Conservation (phyloP, 2,797 vertebrate species). For the Kryptopterus vitreolus region DNA sequence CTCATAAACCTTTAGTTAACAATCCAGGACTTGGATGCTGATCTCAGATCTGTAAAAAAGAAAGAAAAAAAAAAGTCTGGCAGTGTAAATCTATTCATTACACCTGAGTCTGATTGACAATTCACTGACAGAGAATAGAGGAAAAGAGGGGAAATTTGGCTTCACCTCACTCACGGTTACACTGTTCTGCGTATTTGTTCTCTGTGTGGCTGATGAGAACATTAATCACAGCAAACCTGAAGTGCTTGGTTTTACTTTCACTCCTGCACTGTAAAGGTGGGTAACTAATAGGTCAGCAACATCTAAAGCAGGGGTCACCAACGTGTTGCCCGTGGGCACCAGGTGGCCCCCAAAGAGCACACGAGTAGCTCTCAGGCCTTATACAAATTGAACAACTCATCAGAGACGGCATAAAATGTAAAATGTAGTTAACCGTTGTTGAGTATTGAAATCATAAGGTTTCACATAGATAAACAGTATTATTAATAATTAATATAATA, state of each 20-base stretch:
- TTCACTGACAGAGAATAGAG: slow-evolving; percentile 37
- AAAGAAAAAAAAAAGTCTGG: slow-evolving; percentile 1
- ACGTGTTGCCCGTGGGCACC: no score
- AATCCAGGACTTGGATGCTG: not conserved
- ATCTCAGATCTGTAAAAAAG: slow-evolving; percentile 7
- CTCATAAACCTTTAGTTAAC: not conserved
- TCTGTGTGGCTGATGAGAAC: slow-evolving; percentile 23
- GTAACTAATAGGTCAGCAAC: slow-evolving; percentile 55
- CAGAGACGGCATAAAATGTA: no score
- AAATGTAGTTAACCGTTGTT: no score
- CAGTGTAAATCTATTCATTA: slow-evolving; percentile 24
- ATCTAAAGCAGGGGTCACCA: no score
- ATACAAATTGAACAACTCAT: no score
- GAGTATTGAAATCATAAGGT: no score
- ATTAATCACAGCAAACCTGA: slow-evolving; percentile 40
- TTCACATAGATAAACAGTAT: no score
- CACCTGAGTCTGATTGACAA: slow-evolving; percentile 38
- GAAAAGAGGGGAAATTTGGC: slow-evolving; percentile 12
- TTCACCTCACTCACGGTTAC: slow-evolving; percentile 10
- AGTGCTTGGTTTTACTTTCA: slow-evolving; percentile 18
- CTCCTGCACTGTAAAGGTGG: slow-evolving; percentile 25
- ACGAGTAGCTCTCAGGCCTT: no score
- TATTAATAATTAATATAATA: no score
- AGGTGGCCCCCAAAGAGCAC: no score
- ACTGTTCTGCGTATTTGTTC: slow-evolving; percentile 16